These are phyloP conservation scores for Pongo pygmaeus DNA, from an alignment of 2,113 vertebrate genomes.

Conservation along the genomic window DNA sequence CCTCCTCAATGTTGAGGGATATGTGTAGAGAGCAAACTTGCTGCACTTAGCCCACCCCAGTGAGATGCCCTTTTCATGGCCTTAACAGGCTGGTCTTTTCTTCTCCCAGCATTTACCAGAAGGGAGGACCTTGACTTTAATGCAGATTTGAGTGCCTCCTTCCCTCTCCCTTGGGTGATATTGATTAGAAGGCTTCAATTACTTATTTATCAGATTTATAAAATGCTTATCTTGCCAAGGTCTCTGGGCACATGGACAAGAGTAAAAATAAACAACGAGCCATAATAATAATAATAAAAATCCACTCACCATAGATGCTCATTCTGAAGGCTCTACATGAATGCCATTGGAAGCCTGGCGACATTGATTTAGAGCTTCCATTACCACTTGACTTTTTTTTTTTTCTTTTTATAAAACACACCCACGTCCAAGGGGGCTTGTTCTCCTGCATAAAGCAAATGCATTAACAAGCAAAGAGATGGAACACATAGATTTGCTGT, in stretches of 20 bases:
- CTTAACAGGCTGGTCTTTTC: neutral
- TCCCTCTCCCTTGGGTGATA: constrained; percentile 6
- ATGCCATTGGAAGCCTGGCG: neutral
- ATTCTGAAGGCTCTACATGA: neutral
- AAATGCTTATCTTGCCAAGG: constrained; percentile 58
- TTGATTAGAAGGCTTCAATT: constrained; percentile 61
- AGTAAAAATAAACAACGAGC: constrained; percentile 54
- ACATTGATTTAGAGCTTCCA: constrained; percentile 12
- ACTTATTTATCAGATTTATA: constrained; percentile 70
- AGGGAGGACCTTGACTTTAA: neutral
- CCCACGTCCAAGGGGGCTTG: neutral
- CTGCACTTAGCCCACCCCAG: neutral
- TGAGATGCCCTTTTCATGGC: neutral
- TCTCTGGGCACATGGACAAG: constrained; percentile 48
- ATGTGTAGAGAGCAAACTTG: neutral
- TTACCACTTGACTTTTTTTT: neutral
- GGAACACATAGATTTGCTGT: neutral
- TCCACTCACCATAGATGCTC: neutral
- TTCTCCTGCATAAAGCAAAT: neutral
- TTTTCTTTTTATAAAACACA: constrained; percentile 39
- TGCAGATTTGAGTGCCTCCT: constrained; percentile 1
- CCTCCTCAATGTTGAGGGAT: neutral
- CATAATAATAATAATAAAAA: neutral
- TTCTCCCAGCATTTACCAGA: neutral
- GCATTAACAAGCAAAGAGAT: neutral